Percentiles rank a stretch among this genome's conserved stretches.
Evolutionary conservation across 2,797 vertebrate species (phyloP).

Genomic region (Adrianichthys oophorus): DNA sequence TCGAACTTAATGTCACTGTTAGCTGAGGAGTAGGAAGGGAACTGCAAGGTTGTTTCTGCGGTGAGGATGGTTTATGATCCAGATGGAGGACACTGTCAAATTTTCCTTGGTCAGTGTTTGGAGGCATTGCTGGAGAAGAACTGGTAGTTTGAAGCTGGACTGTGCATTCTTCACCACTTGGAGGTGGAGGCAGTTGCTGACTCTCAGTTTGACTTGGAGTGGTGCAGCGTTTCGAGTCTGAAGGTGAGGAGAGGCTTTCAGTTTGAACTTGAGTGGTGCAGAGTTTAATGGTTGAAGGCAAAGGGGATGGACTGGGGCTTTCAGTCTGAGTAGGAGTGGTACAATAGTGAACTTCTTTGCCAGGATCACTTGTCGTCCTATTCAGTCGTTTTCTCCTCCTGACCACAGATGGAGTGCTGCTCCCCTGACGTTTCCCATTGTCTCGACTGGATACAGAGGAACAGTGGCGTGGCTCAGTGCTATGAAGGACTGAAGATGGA

Average conservation of each 20-base stretch:
- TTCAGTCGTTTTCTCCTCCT: conserved; percentile 71
- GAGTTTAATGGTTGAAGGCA: conserved; percentile 47
- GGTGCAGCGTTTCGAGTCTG: conserved; percentile 52
- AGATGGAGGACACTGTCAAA: conserved; percentile 30
- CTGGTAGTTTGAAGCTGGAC: conserved; percentile 38
- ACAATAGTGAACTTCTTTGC: conserved; percentile 72
- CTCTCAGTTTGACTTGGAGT: conserved; percentile 63
- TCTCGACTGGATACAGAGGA: conserved; percentile 58
- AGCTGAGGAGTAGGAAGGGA: conserved; percentile 41
- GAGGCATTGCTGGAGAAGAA: conserved; percentile 45
- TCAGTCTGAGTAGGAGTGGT: conserved; percentile 72
- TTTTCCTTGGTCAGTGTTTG: conserved; percentile 45
- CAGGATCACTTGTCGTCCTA: conserved; percentile 76
- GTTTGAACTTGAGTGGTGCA: conserved; percentile 69
- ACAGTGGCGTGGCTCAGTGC: conserved; percentile 57
- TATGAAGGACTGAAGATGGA: conserved; percentile 57
- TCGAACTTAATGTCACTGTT: conserved; percentile 25
- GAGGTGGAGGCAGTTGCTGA: conserved; percentile 36
- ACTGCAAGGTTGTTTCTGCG: conserved; percentile 48
- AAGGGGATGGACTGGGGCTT: conserved; percentile 38
- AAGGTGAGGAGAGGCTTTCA: conserved; percentile 37
- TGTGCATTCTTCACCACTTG: conserved; percentile 46
- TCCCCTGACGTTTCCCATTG: conserved; percentile 67
- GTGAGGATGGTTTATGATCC: conserved; percentile 42
- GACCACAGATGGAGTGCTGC: conserved; percentile 65